phyloP scores from a whole-genome alignment of 2,113 vertebrate species.

The Plestiodon gilberti region DNA sequence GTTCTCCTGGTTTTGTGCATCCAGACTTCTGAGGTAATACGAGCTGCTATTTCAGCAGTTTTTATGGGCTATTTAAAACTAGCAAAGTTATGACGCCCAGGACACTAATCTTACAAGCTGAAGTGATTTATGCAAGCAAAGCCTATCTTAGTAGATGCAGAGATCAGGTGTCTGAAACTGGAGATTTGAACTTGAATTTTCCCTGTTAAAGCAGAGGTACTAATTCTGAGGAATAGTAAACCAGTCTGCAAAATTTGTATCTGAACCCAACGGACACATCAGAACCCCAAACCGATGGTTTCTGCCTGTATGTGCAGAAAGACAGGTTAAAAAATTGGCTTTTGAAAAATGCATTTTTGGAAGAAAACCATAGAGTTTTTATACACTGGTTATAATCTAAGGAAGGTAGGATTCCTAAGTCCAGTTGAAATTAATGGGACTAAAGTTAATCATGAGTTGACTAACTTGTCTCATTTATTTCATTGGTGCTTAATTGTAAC shows the following conservation, averaged over 20 bases:
- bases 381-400: no score
- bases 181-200: neutral
- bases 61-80: constrained; percentile 8
- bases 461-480: neutral
- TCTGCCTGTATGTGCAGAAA: neutral
- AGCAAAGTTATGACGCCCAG: neutral
- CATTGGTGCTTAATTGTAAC: no score
- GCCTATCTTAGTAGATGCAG: neutral
- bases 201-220: neutral
- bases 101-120: constrained; percentile 3
- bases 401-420: no score
- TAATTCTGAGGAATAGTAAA: neutral
- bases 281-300: neutral
- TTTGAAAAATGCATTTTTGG: neutral
- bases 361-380: neutral
- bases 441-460: no score
- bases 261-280: neutral
- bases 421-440: no score
- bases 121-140: neutral
- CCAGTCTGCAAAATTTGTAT: neutral
- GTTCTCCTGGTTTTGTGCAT: neutral
- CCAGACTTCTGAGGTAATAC: constrained; percentile 6
- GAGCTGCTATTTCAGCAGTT: neutral
- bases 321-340: neutral
- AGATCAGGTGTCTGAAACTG: neutral